Evolutionary conservation across 2,888 invertebrate genomes (phyloP).

Genomic region (Pandemis heparana): DNA sequence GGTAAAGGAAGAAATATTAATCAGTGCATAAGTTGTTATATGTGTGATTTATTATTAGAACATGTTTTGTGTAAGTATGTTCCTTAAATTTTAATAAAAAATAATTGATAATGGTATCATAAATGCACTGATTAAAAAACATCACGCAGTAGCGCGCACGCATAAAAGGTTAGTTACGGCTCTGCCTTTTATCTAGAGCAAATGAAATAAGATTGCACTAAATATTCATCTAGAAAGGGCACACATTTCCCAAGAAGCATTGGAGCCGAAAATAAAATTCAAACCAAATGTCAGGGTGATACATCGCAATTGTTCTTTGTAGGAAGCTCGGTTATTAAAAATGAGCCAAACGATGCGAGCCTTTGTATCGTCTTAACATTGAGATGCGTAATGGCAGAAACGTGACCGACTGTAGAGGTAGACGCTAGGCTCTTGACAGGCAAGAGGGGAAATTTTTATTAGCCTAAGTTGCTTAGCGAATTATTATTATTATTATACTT

Average conservation of each 20-base stretch:
- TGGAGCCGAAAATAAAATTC: slow-evolving; percentile 59
- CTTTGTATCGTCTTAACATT: slow-evolving; percentile 59
- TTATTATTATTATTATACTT: too few species aligned
- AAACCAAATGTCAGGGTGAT: slow-evolving; percentile 68
- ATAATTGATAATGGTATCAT: too few species aligned
- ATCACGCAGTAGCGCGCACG: neutral
- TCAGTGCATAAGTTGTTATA: too few species aligned
- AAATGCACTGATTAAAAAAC: too few species aligned
- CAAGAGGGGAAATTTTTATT: slow-evolving; percentile 25
- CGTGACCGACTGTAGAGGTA: slow-evolving; percentile 57
- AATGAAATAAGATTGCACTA: slow-evolving; percentile 19
- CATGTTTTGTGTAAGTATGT: too few species aligned
- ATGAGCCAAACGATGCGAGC: slow-evolving; percentile 50
- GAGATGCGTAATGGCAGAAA: slow-evolving; percentile 54
- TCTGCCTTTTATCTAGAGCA: neutral
- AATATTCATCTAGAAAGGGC: slow-evolving; percentile 57
- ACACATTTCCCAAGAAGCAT: slow-evolving; percentile 61
- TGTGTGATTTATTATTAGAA: too few species aligned
- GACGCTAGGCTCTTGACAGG: slow-evolving; percentile 28
- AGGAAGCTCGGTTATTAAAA: slow-evolving; percentile 57
- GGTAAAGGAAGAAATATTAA: too few species aligned
- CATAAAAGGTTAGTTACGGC: neutral
- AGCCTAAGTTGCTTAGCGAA: neutral
- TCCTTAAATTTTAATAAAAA: too few species aligned
- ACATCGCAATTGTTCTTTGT: slow-evolving; percentile 56